Evolutionary conservation across 2,888 invertebrate genomes (phyloP), one percentile per base, ranked within the genome.

Genomic region (Tenthredo distinguenda): DNA sequence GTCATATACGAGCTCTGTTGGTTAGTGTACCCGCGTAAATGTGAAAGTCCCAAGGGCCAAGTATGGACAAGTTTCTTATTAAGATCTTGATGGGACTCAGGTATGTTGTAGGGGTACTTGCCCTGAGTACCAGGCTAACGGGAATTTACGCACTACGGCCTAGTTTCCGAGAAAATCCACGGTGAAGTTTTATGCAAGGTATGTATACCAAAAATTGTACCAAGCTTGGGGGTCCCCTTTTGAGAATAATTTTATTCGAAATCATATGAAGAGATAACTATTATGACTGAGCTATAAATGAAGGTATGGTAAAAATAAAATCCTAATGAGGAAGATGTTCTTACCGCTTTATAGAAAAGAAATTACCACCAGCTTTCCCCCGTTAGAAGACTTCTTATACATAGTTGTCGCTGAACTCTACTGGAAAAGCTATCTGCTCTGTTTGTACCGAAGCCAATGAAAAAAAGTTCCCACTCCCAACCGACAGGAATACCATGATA

Each of bases 381-480:
- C 40, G 43, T 40, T 74, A 47, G 74, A 12, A 74, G 43, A 74
- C 21, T 74, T 43, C 26, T 74, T 74, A 74, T 18, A 40, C 74
- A 40, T 83, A 84, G 86, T 84, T 86, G 43, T 47, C 68, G 1
- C 26, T 86, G 21, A 86, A 86, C 47, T 47, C 76, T 43, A 55
- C 43, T 34, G 62, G 47, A 77, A 86, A 86, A 77, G 84, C 68
- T 84, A 84, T 84, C 4, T 86, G 86, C 77, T 43, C 50, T 43
- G 26, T 84, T 76, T 86, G 84, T 65, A 43, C 74, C 18, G 84
- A 86, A 82, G 74, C 86, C 26, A 74, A n/a, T 18, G 74, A 72
- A 85, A 86, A 72, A 86, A 68, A 86, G n/a, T 43, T 76, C 15
- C 83, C 85, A 21, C 43, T 86, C n/a, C 76, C 77, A 43, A 76